Percentiles rank a stretch among this genome's conserved stretches.
These are phyloP conservation scores for Calyptomena viridis DNA, from an alignment of 2,113 vertebrate species.

Conservation along the genomic window DNA sequence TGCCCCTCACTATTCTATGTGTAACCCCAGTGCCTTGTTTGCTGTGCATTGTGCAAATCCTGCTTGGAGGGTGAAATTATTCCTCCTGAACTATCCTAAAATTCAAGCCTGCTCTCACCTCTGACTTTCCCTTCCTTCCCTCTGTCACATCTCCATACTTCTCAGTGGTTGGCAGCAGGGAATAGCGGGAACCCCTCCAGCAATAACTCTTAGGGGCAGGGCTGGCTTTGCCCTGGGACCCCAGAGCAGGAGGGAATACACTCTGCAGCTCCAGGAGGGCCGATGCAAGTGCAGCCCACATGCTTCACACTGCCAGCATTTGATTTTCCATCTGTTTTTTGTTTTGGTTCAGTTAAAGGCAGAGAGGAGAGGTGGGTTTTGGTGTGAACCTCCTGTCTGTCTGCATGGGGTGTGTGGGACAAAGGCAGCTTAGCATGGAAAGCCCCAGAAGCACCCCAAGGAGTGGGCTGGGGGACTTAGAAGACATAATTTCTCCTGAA, in stretches of 20 bases:
- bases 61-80: neutral
- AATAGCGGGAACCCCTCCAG: neutral
- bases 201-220: neutral
- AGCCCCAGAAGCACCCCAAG: neutral
- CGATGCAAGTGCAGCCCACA: conserved; percentile 39
- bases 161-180: neutral
- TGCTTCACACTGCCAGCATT: conserved; percentile 26
- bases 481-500: neutral
- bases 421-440: neutral
- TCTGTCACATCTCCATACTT: neutral
- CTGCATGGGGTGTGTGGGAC: neutral
- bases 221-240: neutral
- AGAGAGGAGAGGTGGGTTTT: conserved; percentile 38
- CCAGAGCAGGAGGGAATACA: neutral
- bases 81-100: neutral
- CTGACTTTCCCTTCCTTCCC: neutral
- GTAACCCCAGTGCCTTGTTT: accelerated
- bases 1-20: neutral
- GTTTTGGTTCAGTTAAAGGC: conserved; percentile 45
- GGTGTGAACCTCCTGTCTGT: conserved; percentile 43
- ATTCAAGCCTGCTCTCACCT: neutral
- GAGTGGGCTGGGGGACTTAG: neutral
- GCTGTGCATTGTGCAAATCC: accelerated
- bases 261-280: neutral
- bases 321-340: conserved; percentile 59